Evolutionary conservation across 2,797 vertebrate species (phyloP).

Genomic region (Apodemus agrarius): DNA sequence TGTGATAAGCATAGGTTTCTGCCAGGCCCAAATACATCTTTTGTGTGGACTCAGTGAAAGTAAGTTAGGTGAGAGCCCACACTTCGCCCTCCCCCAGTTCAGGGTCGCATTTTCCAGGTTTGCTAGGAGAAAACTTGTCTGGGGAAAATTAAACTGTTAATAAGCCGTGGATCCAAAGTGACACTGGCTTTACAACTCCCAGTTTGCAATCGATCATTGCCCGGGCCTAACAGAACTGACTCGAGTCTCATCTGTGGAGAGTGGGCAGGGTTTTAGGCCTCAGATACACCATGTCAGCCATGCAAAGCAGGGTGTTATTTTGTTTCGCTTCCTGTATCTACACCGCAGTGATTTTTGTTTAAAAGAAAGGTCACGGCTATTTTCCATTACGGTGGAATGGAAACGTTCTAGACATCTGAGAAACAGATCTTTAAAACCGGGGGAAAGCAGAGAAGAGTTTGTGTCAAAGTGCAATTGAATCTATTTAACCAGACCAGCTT

Average conservation of each 20-base stretch:
- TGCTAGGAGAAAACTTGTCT: constrained; percentile 73
- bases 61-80: constrained; percentile 60
- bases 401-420: constrained; percentile 71
- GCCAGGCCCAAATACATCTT: constrained; percentile 36
- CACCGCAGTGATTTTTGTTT: constrained; percentile 72
- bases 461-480: constrained; percentile 60
- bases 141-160: constrained; percentile 75
- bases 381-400: constrained; percentile 71
- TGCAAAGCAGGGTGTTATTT: constrained; percentile 75
- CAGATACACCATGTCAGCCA: constrained; percentile 55
- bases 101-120: constrained; percentile 14
- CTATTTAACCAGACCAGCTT: constrained; percentile 70
- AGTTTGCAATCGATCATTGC: constrained; percentile 68
- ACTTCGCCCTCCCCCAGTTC: constrained; percentile 40
- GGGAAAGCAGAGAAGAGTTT: constrained; percentile 43
- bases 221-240: constrained; percentile 29
- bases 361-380: constrained; percentile 72
- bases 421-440: constrained; percentile 60
- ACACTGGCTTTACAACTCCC: constrained; percentile 67
- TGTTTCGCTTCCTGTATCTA: constrained; percentile 61
- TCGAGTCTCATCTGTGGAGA: constrained; percentile 65
- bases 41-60: constrained; percentile 66
- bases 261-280: constrained; percentile 53
- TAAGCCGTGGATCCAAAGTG: constrained; percentile 69
- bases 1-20: constrained; percentile 52